These are phyloP conservation scores for Tinamus guttatus DNA, from an alignment of 2,113 vertebrate genomes.

Conservation along the genomic window DNA sequence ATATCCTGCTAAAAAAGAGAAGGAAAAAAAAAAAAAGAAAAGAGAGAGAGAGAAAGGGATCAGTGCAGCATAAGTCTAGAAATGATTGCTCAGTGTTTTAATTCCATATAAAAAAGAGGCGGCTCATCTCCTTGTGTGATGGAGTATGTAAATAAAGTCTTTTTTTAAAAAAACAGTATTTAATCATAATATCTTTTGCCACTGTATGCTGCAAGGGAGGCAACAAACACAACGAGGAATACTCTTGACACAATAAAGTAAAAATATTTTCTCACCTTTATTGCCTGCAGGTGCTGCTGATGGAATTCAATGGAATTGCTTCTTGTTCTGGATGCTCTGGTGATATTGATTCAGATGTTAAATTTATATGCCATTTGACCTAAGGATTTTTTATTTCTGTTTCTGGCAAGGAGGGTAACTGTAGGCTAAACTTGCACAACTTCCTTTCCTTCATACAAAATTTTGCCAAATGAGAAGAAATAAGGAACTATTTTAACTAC, in stretches of 20 bases:
- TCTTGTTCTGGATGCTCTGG: not conserved
- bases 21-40: not conserved
- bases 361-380: not conserved
- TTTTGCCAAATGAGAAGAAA: not conserved
- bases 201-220: not conserved
- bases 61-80: not conserved
- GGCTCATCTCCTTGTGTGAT: not conserved
- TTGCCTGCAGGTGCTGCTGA: not conserved
- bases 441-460: not conserved
- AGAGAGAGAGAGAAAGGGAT: not conserved
- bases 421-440: not conserved
- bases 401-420: not conserved
- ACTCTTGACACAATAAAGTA: not conserved
- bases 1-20: constrained; percentile 51
- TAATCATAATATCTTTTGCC: constrained; percentile 9
- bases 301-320: constrained; percentile 4
- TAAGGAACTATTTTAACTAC: not conserved
- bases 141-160: not conserved
- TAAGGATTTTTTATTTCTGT: not conserved
- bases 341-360: not conserved
- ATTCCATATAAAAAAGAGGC: not conserved
- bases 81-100: constrained; percentile 29
- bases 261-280: constrained; percentile 13
- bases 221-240: not conserved
- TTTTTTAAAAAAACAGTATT: not conserved